Conservation (phyloP, 2,797 vertebrate genomes). For the Discoglossus pictus region DNA sequence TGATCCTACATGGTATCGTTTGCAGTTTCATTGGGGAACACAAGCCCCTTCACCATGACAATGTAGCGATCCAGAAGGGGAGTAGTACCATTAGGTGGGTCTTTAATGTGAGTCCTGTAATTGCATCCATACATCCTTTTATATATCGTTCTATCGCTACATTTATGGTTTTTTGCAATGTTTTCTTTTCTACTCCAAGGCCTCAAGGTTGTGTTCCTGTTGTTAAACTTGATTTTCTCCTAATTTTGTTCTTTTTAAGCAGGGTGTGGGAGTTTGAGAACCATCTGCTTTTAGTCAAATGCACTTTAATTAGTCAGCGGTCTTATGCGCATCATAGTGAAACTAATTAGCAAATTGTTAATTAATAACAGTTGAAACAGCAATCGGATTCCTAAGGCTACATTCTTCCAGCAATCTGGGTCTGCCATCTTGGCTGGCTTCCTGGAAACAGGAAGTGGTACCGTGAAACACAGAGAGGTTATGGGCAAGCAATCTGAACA, state of each 20-base stretch:
- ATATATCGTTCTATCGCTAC: too few species aligned
- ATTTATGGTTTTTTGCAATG: too few species aligned
- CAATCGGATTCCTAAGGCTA: constrained; percentile 46
- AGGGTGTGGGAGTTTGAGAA: constrained; percentile 26
- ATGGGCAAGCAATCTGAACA: constrained; percentile 18
- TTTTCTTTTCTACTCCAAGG: neutral
- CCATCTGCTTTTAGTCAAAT: constrained; percentile 48
- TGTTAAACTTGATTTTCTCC: neutral
- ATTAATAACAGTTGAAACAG: constrained; percentile 53
- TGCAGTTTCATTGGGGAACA: too few species aligned
- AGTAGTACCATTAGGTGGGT: too few species aligned
- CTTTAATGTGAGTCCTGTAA: too few species aligned
- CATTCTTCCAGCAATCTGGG: constrained; percentile 42
- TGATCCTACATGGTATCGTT: too few species aligned
- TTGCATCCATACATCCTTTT: too few species aligned
- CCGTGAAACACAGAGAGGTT: constrained; percentile 21
- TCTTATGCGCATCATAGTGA: constrained; percentile 49
- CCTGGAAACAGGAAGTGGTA: constrained; percentile 51
- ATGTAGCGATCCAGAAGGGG: too few species aligned
- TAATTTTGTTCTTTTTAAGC: constrained; percentile 27
- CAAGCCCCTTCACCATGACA: too few species aligned
- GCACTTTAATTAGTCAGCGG: constrained; percentile 52
- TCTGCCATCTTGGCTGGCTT: constrained; percentile 41
- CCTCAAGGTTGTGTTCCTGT: constrained; percentile 13
- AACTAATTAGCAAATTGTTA: constrained; percentile 52